Conservation (phyloP, 2,888 invertebrate species). For the Plutella xylostella region DNA sequence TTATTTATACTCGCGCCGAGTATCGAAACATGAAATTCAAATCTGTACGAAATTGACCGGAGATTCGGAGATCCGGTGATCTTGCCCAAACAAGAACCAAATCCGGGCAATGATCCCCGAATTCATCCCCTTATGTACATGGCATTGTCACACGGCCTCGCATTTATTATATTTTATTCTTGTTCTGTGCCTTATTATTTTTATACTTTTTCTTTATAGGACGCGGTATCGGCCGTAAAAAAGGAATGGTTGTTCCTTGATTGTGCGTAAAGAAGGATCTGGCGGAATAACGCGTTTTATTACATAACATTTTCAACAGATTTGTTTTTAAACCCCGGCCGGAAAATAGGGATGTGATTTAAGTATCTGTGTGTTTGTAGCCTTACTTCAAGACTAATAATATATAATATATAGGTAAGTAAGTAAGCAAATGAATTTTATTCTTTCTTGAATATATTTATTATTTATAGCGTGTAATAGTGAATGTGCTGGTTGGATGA, state of each 20-base stretch:
- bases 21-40: conserved; percentile 45
- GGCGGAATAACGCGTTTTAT: conserved; percentile 1
- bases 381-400: no score
- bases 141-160: conserved; percentile 35
- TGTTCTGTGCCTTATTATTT: conserved; percentile 58
- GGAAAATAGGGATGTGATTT: no score
- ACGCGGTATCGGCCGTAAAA: conserved; percentile 54
- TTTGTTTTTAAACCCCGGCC: no score
- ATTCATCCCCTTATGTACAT: background rate
- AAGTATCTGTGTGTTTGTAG: no score
- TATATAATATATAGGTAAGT: no score
- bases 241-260: conserved; percentile 53
- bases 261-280: conserved; percentile 27
- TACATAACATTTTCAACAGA: conserved; percentile 2
- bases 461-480: no score
- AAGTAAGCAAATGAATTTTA: no score
- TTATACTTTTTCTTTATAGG: conserved; percentile 56
- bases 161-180: conserved; percentile 61
- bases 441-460: no score
- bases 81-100: background rate
- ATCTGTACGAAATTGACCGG: conserved; percentile 43
- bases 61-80: conserved; percentile 25
- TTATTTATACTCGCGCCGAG: conserved; percentile 49
- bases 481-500: no score
- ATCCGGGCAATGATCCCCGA: conserved; percentile 26